phyloP scores from a whole-genome alignment of 2,797 vertebrate species.

The Epinephelus coioides region DNA sequence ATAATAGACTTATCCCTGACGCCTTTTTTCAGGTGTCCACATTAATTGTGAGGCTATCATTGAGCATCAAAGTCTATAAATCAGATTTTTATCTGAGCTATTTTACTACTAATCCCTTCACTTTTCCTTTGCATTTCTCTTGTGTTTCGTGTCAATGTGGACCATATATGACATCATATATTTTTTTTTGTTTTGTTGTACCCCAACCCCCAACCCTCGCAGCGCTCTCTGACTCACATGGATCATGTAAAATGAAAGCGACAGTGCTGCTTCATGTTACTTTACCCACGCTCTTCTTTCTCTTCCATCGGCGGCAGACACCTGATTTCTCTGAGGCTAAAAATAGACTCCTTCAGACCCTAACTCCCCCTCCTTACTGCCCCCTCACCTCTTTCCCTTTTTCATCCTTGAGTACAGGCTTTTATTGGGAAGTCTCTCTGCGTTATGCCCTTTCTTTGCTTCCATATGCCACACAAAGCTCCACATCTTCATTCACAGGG shows the following conservation, averaged over 20 bases:
- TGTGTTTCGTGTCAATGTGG: background rate
- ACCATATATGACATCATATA: conserved; percentile 30
- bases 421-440: conserved; percentile 44
- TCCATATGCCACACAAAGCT: conserved; percentile 39
- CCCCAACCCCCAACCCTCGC: conserved; percentile 25
- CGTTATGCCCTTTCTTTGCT: conserved; percentile 36
- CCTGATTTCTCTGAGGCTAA: conserved; percentile 75
- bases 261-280: conserved; percentile 68
- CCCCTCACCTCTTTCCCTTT: conserved; percentile 33
- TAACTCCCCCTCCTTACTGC: conserved; percentile 15
- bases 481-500: conserved; percentile 24
- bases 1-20: conserved; percentile 10
- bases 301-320: conserved; percentile 68
- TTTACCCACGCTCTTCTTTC: conserved; percentile 62
- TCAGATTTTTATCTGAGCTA: background rate
- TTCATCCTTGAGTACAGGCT: conserved; percentile 26
- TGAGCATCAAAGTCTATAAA: conserved; percentile 1
- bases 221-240: conserved; percentile 64
- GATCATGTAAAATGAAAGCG: conserved; percentile 73
- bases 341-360: conserved; percentile 74
- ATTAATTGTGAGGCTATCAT: background rate
- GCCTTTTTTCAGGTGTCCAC: background rate
- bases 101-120: conserved; percentile 1
- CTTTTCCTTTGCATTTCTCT: background rate
- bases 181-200: conserved; percentile 50